Base-by-base conservation (phyloP, 2,888 invertebrate species). In the Polydrusus pterygomalis region DNA sequence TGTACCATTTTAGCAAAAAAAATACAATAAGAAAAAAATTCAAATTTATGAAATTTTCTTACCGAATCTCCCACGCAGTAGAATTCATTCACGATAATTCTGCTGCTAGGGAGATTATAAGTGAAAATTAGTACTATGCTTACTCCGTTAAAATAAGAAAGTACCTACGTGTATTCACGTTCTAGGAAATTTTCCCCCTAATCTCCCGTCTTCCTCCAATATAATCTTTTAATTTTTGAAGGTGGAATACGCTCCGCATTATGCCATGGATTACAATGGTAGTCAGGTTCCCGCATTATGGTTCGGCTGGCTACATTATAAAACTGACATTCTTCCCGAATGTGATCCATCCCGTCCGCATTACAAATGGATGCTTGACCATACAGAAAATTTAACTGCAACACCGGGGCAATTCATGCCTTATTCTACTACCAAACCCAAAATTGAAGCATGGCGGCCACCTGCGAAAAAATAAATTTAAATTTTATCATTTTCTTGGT, bases 271-370 rank as follows among this genome's bases (percentile, higher is more conserved):
- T 75, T 90, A 91, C 67, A 91, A 92, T 64, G 77, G 38, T 91
- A 88, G 93, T 67, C 94, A 96, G 91, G 92, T 98, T n/a, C 78
- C 79, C 13, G 75, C 78, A 8, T 69, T 76, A 18, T 79, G 79
- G 79, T 78, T 40, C 43, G 95, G 96, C 11, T 98, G 98, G 98
- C 89, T 98, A 84, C 97, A 97, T 87, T 96, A 98, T 88, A 96
- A 96, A 87, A 88, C 89, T 67, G 89, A 89, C 78, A 79, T 88
- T 73, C 87, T 87, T 11, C 89, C 89, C 43, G 85, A 79, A 25
- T 83, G 92, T 90, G 93, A 94, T 87, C 90, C 94, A 67, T 85
- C 90, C 86, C 87, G 93, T 79, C 94, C 94, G 0, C 91, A 93
- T 63, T 90, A 95, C 86, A 90, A 91, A 78, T 98, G 97, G 97